Base-by-base conservation (phyloP, 1,140 invertebrate genomes). In the Drosophila guanche region DNA sequence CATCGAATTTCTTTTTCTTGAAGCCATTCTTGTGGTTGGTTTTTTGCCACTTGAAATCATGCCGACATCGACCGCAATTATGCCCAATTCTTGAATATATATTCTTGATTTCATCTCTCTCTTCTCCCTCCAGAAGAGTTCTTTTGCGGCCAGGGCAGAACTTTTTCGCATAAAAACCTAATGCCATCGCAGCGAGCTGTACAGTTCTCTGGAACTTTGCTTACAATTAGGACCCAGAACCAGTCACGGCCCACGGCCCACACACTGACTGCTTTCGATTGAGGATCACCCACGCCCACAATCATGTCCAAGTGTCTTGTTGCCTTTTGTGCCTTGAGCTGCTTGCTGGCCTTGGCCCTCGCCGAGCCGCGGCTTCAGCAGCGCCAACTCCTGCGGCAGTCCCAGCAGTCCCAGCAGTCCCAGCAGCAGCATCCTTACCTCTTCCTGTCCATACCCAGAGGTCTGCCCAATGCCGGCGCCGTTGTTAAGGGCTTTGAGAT, bases 121-220 rank as follows among this genome's bases (percentile, higher is more conserved):
- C 51, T 66, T 37, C 10, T 23, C 40, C 22, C 33, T 23, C 63
- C 43, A 33, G 41, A 29, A 51, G 55, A 37, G 33, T 56, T 25
- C 43, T 40, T 43, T 48, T 14, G 20, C 4, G 29, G 23, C 66
- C 23, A 59, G 43, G 52, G 43, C 14, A 75, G 71, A 84, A 76
- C 75, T 79, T 89, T 88, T 89, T 89, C 73, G 75, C 84, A 89
- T 89, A 89, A 79, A 89, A 89, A 89, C 85, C 70, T 76, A 79
- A 74, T 76, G 69, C 59, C 67, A 56, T 42, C 51, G 61, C 54
- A 29, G 45, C 33, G 59, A 63, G 72, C 70, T 71, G 76, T 89
- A 89, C 84, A 89, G 84, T 89, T 89, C 76, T 63, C 25, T 68
- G 45, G 76, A 68, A 85, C 79, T 84, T 77, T 89, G 85, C 84